Evolutionary conservation across 2,113 vertebrate species (phyloP).

Genomic region (Platichthys flesus): DNA sequence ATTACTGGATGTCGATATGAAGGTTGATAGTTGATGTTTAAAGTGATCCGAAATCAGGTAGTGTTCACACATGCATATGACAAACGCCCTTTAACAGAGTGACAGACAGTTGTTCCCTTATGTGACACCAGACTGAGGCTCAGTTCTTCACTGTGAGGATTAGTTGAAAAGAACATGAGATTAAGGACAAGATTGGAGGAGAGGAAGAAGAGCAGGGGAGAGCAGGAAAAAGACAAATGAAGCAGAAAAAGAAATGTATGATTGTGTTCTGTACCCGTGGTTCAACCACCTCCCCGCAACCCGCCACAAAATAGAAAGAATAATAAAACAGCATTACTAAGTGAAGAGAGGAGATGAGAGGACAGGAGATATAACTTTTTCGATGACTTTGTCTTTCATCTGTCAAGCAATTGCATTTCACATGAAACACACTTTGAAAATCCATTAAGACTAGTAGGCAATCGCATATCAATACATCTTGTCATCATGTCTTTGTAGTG

Average conservation of each 20-base stretch:
- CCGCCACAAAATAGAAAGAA: background rate
- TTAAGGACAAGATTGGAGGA: constrained; percentile 10
- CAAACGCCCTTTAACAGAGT: background rate
- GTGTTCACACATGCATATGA: background rate
- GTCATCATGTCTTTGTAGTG: constrained; percentile 7
- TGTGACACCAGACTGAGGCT: background rate
- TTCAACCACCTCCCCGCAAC: background rate
- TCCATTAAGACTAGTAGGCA: constrained; percentile 27
- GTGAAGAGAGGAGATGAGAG: constrained; percentile 14
- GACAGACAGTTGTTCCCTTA: background rate
- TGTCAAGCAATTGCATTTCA: constrained; percentile 26
- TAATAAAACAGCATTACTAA: constrained; percentile 31
- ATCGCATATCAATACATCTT: constrained; percentile 5
- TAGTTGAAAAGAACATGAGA: background rate
- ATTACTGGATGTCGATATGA: background rate
- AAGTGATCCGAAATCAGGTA: background rate
- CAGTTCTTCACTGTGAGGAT: background rate
- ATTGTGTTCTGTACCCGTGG: background rate
- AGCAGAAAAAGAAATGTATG: background rate
- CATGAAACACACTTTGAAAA: constrained; percentile 17
- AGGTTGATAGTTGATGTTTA: background rate
- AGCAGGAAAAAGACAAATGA: constrained; percentile 1
- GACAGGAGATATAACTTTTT: constrained; percentile 6
- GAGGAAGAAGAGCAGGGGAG: background rate
- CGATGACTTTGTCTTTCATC: constrained; percentile 38